Conservation (phyloP, 2,888 invertebrate species). For the Noctuana brunneofusca region DNA sequence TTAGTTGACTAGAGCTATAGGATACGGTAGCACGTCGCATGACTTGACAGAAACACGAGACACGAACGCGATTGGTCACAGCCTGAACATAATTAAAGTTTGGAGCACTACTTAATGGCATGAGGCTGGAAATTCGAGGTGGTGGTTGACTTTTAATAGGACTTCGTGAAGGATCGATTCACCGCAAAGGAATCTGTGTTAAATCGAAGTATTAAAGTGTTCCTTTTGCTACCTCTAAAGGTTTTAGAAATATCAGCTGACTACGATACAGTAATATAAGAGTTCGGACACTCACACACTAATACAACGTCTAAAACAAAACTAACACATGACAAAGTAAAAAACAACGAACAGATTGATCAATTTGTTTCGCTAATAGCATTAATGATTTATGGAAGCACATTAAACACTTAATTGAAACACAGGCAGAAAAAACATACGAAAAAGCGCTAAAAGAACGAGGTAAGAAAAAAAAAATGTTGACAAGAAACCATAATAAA, state of each 20-base stretch:
- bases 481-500: constrained; percentile 43
- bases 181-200: constrained; percentile 69
- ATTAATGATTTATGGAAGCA: constrained; percentile 48
- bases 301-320: constrained; percentile 36
- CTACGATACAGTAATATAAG: constrained; percentile 36
- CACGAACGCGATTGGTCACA: constrained; percentile 83
- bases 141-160: constrained; percentile 80
- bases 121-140: constrained; percentile 77
- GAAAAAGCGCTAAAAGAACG: constrained; percentile 44
- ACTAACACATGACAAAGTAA: constrained; percentile 38
- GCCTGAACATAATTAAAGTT: constrained; percentile 82
- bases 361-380: constrained; percentile 46
- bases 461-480: constrained; percentile 39
- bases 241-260: constrained; percentile 30
- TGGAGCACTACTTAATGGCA: constrained; percentile 80
- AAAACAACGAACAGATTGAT: constrained; percentile 43
- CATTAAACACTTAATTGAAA: constrained; percentile 45
- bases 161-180: constrained; percentile 75
- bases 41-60: constrained; percentile 79
- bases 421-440: constrained; percentile 43
- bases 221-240: constrained; percentile 37
- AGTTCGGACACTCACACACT: constrained; percentile 46
- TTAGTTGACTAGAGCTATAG: constrained; percentile 53
- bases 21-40: constrained; percentile 81
- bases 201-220: constrained; percentile 56